Evolutionary conservation across 2,797 vertebrate species (phyloP).

Genomic region (Carcharodon carcharias): DNA sequence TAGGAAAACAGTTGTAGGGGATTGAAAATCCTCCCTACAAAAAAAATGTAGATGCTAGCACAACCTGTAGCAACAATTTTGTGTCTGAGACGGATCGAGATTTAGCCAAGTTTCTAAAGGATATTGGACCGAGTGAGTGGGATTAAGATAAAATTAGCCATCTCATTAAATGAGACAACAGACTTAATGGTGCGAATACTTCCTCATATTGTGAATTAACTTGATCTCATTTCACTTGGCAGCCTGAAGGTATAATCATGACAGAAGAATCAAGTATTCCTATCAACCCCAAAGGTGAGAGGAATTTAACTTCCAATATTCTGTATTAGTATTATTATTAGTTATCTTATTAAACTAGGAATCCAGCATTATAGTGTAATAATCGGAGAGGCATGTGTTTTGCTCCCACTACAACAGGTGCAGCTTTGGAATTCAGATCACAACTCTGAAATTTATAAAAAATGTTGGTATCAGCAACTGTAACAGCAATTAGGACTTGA

Average conservation of each 20-base stretch:
- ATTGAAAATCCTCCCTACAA: no score
- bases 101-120: no score
- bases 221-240: background rate
- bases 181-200: background rate
- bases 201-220: background rate
- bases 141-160: background rate
- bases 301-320: background rate
- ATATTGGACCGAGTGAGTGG: no score
- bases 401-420: no score
- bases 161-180: background rate
- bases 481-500: no score
- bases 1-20: no score
- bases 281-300: slow-evolving; percentile 4
- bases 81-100: background rate
- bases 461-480: no score
- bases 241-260: background rate
- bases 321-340: background rate
- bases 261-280: background rate
- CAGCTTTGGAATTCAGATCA: no score
- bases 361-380: no score
- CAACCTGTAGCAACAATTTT: background rate
- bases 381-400: no score
- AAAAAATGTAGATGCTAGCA: background rate
- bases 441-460: no score
- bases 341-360: no score